Conservation (phyloP, 1,140 invertebrate species). For the Drosophila aff. region DNA sequence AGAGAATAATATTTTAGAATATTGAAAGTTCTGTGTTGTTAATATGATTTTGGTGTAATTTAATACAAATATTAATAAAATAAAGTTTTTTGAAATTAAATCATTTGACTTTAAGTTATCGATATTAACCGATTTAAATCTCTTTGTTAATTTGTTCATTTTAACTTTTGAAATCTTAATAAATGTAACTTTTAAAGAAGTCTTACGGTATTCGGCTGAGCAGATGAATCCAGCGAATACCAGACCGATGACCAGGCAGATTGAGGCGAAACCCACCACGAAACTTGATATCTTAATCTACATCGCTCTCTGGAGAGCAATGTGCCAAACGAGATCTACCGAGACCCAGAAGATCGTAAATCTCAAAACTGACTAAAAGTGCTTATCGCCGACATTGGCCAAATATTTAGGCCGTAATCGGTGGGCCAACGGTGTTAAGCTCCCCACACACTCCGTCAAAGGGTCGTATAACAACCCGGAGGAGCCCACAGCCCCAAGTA, state of each 20-base stretch:
- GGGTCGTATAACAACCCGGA: constrained; percentile 21
- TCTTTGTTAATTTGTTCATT: no score
- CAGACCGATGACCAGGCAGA: constrained; percentile 5
- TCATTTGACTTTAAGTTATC: neutral
- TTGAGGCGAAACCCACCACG: neutral
- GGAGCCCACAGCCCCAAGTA: neutral
- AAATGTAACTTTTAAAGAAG: no score
- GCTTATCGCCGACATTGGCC: constrained; percentile 37
- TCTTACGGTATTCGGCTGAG: neutral
- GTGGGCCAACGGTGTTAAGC: constrained; percentile 38
- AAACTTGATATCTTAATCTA: constrained; percentile 10
- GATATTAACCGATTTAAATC: no score
- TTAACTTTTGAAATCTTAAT: no score
- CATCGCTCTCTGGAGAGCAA: neutral
- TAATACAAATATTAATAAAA: neutral
- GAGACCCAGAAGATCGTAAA: constrained; percentile 9
- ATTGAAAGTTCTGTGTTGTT: neutral
- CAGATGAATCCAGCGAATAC: constrained; percentile 1
- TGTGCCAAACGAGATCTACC: neutral
- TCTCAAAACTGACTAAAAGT: neutral
- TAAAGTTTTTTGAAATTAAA: neutral
- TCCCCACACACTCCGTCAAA: constrained; percentile 11
- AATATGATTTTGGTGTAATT: neutral
- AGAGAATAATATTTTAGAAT: neutral
- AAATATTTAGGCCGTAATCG: constrained; percentile 40